A percentile compares a stretch with the other conserved stretches of the same genome.
Evolutionary conservation across 2,113 vertebrate species (phyloP).

Genomic region (Colinus virginianus): DNA sequence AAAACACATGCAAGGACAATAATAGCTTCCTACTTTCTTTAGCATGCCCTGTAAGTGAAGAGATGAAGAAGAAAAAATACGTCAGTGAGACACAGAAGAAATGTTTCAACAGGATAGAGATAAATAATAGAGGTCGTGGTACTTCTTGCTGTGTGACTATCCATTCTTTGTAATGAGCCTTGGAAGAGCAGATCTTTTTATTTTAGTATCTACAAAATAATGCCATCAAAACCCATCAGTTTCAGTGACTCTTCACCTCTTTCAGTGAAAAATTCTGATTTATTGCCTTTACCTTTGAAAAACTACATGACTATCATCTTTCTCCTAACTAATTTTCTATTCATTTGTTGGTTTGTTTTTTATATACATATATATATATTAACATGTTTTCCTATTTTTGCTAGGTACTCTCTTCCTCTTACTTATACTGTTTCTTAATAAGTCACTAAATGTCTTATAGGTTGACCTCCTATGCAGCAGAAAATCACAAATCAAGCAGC

Average conservation of each 20-base stretch:
- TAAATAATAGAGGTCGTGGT: background rate
- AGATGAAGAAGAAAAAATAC: background rate
- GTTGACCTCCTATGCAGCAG: background rate
- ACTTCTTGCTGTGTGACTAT: background rate
- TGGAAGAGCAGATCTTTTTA: background rate
- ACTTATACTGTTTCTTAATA: background rate
- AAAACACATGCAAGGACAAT: background rate
- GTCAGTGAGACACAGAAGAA: background rate
- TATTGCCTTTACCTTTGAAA: background rate
- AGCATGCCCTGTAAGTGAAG: background rate
- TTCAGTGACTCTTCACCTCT: background rate
- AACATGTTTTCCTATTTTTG: background rate
- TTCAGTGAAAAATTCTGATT: background rate
- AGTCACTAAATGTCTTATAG: background rate
- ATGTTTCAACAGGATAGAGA: background rate
- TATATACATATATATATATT: background rate
- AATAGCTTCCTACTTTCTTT: background rate
- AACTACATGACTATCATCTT: background rate
- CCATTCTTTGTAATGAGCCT: background rate
- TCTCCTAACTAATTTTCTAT: background rate
- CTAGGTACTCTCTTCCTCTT: background rate
- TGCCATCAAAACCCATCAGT: background rate
- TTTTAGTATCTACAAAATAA: background rate
- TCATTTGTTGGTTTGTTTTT: background rate
- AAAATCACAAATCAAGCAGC: background rate